Percentiles rank a stretch among this genome's conserved stretches.
Conservation (phyloP, 2,888 invertebrate genomes). For the Acrobasis repandana region DNA sequence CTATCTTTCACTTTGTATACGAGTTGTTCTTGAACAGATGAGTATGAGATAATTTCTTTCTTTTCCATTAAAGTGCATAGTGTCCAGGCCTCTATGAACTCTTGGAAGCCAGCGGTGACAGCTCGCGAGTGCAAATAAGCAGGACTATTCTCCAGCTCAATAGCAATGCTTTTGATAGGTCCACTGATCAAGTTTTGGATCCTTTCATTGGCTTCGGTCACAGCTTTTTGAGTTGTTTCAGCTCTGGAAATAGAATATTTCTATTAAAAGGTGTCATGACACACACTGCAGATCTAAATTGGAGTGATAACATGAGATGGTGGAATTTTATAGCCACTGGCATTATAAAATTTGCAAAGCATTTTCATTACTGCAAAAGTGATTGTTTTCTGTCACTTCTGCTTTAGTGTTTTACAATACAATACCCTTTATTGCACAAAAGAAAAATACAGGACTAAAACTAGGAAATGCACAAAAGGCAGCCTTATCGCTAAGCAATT, state of each 20-base stretch:
- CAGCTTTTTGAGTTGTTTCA: slow-evolving; percentile 55
- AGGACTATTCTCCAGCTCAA: slow-evolving; percentile 88
- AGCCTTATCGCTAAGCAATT: no score
- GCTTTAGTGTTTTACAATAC: no score
- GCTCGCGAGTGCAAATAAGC: slow-evolving; percentile 74
- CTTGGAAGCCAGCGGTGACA: slow-evolving; percentile 84
- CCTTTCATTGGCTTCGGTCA: slow-evolving; percentile 84
- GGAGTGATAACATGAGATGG: no score
- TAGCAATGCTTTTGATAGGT: slow-evolving; percentile 84
- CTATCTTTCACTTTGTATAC: slow-evolving; percentile 54
- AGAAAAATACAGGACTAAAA: no score
- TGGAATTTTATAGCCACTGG: no score
- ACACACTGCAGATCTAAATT: no score
- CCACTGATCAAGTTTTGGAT: slow-evolving; percentile 84
- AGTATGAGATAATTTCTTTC: slow-evolving; percentile 83
- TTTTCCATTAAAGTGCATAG: slow-evolving; percentile 87
- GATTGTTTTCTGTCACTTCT: no score
- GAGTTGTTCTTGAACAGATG: slow-evolving; percentile 80
- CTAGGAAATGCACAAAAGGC: no score
- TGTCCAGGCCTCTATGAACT: slow-evolving; percentile 93
- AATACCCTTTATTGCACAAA: no score
- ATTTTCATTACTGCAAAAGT: no score
- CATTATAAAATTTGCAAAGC: no score
- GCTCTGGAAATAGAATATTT: slow-evolving; percentile 49
- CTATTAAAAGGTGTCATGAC: no score